Conservation (phyloP, 2,797 vertebrate genomes). For the Salarias fasciatus region DNA sequence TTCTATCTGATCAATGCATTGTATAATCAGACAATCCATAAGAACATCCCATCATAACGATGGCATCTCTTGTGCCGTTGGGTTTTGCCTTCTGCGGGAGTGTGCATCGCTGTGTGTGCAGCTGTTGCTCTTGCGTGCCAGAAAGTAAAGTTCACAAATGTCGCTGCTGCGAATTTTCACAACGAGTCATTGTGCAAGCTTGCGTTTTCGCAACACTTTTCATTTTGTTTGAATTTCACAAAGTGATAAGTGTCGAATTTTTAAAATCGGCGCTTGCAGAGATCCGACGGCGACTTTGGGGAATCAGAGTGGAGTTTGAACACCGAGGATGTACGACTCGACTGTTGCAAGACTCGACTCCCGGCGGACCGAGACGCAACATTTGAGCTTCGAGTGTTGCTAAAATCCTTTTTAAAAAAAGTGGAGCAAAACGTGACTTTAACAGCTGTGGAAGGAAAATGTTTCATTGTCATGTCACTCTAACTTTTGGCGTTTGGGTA, state of each 20-base stretch:
- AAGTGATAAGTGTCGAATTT: no score
- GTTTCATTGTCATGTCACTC: no score
- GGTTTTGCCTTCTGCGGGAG: constrained; percentile 11
- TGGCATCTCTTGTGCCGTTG: constrained; percentile 28
- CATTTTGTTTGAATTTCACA: neutral
- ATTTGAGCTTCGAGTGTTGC: no score
- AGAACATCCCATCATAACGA: constrained; percentile 24
- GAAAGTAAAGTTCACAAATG: neutral
- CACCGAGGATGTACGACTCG: neutral
- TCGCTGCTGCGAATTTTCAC: constrained; percentile 14
- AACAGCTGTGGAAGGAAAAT: no score
- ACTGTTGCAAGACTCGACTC: neutral
- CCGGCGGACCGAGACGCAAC: no score
- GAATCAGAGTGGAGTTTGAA: no score
- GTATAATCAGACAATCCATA: constrained; percentile 10
- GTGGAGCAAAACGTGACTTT: no score
- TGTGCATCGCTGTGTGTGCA: constrained; percentile 7
- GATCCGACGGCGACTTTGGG: neutral
- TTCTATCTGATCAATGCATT: constrained; percentile 39
- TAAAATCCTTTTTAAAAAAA: no score
- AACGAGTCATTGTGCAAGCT: constrained; percentile 10
- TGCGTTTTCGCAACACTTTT: neutral
- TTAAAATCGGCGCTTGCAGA: neutral
- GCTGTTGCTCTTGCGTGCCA: constrained; percentile 8
- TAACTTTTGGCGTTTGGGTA: no score